phyloP scores from a whole-genome alignment of 2,797 vertebrate species.

The Cetoscarus ocellatus region DNA sequence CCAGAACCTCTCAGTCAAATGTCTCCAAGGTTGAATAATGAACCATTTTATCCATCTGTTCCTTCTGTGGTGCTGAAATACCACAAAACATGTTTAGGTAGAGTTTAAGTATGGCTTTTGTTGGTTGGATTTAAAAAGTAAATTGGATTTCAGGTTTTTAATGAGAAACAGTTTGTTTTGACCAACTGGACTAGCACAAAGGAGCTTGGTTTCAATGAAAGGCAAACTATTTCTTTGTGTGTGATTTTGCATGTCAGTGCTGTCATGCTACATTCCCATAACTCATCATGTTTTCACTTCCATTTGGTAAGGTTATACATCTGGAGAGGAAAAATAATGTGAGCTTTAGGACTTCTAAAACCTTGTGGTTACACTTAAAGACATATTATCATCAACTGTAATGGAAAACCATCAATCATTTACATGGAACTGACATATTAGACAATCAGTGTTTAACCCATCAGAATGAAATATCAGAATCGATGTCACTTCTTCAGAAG shows the following conservation, averaged over 20 bases:
- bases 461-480: slow-evolving; percentile 15
- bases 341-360: slow-evolving; percentile 6
- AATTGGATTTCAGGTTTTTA: too few species aligned
- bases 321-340: slow-evolving; percentile 1
- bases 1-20: too few species aligned
- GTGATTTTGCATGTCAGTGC: slow-evolving; percentile 21
- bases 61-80: too few species aligned
- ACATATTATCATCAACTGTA: slow-evolving; percentile 14
- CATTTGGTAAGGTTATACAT: slow-evolving; percentile 13
- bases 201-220: slow-evolving; percentile 7
- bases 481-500: slow-evolving; percentile 2
- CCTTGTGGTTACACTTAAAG: slow-evolving; percentile 4
- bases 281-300: slow-evolving; percentile 44
- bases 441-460: slow-evolving; percentile 7
- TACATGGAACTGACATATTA: slow-evolving; percentile 20
- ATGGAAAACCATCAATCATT: slow-evolving; percentile 21
- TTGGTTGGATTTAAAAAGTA: too few species aligned
- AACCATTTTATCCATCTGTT: too few species aligned
- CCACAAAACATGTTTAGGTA: too few species aligned
- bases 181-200: slow-evolving; percentile 16
- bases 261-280: slow-evolving; percentile 35
- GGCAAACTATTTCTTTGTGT: background rate
- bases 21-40: too few species aligned
- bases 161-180: background rate
- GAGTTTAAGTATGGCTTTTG: too few species aligned